Evolutionary conservation across 2,888 invertebrate genomes (phyloP).

Genomic region (Polymixis flavicincta): DNA sequence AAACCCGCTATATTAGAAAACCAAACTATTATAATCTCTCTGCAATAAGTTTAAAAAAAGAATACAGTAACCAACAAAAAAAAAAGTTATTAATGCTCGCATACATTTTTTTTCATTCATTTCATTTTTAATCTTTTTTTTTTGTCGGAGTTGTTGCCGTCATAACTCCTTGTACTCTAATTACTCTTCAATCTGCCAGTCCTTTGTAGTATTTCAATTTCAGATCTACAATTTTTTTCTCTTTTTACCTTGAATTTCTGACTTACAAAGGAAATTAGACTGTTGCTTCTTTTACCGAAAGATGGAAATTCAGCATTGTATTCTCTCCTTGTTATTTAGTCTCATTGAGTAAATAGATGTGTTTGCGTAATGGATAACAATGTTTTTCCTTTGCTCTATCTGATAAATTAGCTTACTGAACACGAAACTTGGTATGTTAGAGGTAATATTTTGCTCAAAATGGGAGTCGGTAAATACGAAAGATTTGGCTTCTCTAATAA

Average conservation of each 20-base stretch:
- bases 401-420: conserved; percentile 40
- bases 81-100: too few species aligned
- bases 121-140: too few species aligned
- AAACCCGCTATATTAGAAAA: too few species aligned
- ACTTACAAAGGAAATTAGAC: conserved; percentile 34
- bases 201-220: conserved; percentile 7
- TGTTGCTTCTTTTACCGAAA: conserved; percentile 44
- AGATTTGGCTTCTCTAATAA: conserved; percentile 2
- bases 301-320: conserved; percentile 44
- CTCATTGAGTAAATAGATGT: conserved; percentile 54
- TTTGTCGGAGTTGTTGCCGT: conserved; percentile 5
- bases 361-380: conserved; percentile 46
- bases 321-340: conserved; percentile 57
- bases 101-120: too few species aligned
- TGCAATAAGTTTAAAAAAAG: too few species aligned
- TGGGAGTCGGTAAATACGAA: conserved; percentile 6
- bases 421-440: conserved; percentile 19
- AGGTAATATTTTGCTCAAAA: conserved; percentile 19
- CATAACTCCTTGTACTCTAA: conserved; percentile 18
- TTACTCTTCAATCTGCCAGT: conserved; percentile 36
- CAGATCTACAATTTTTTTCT: conserved; percentile 13
- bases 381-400: conserved; percentile 34
- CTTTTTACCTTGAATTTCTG: conserved; percentile 25
- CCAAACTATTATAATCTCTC: too few species aligned
- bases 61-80: too few species aligned